Evolutionary conservation across 2,113 vertebrate species (phyloP), one percentile per base, ranked within the genome.

Genomic region (Trochalopteron elliotii): DNA sequence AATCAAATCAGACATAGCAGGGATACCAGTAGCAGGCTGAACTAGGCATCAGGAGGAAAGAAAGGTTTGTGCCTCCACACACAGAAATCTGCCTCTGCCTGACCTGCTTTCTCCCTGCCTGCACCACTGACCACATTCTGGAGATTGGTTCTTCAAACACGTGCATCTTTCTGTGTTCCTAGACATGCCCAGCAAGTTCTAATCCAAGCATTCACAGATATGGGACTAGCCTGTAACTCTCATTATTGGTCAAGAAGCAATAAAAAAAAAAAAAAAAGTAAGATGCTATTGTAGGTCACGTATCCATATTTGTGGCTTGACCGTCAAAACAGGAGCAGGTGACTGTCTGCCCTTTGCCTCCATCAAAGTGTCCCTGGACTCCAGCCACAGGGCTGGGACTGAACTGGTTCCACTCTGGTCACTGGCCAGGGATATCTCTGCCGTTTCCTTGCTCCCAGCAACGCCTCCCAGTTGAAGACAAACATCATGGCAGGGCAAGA

Each of bases 271-370:
- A 39, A 50, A 28, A 47, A 15, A 18, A 49, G 8, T 7, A 60
- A 65, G 42, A 52, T 14, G 37, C 79, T 70, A 57, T 10, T 61
- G 69, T 83, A 61, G 67, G 53, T 88, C 70, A 80, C 0, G 1
- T 33, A 45, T 20, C 40, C 45, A 4, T 69, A 85, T 77, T 33
- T 88, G 55, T 33, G 39, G 47, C 59, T 65, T 59, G 55, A 53
- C 79, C 39, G 59, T 86, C 90, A 65, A 71, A 90, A 88, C 82
- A 83, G 67, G 37, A 91, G 81, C 70, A 91, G 93, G 18, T 93
- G 83, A 94, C 50, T 61, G 91, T 83, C 74, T 93, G 78, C 70
- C 77, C 81, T 93, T 92, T 84, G 67, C 83, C 57, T 92, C 64
- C 39, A 84, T n/a, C 65, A 47, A 35, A 76, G 49, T 24, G 57